These are phyloP conservation scores for Malacoctenus gilli DNA, from an alignment of 2,797 vertebrate genomes.

Conservation along the genomic window DNA sequence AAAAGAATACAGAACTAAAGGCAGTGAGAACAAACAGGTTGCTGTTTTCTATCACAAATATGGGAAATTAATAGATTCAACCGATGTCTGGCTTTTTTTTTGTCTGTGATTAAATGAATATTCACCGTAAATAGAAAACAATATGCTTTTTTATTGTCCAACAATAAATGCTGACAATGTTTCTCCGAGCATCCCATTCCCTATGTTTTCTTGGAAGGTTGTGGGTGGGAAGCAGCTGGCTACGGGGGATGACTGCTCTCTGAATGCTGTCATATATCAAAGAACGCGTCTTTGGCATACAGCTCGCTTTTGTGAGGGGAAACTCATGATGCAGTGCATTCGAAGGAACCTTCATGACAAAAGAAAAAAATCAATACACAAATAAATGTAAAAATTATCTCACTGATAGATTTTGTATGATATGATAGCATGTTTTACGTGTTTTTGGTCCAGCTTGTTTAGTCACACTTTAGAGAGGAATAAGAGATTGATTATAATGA, in stretches of 20 bases:
- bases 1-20: not conserved
- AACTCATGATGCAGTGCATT: not conserved
- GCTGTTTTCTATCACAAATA: not conserved
- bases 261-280: constrained; percentile 62
- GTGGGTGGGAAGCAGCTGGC: constrained; percentile 65
- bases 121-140: constrained; percentile 6
- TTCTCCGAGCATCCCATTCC: constrained; percentile 13
- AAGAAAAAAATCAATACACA: too few species aligned
- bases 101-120: constrained; percentile 13
- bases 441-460: too few species aligned
- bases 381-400: too few species aligned
- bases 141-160: constrained; percentile 20
- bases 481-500: too few species aligned
- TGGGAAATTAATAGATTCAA: constrained; percentile 1
- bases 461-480: too few species aligned
- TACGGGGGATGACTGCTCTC: constrained; percentile 34
- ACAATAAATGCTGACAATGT: constrained; percentile 6
- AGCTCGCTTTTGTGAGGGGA: constrained; percentile 11
- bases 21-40: not conserved
- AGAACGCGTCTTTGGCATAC: constrained; percentile 32
- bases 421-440: too few species aligned
- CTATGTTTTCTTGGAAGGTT: constrained; percentile 38
- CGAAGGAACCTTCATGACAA: too few species aligned
- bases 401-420: too few species aligned
- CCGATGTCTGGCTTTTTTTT: not conserved